These are phyloP conservation scores for Nyctibius grandis DNA, from an alignment of 2,797 vertebrate species.

Conservation along the genomic window DNA sequence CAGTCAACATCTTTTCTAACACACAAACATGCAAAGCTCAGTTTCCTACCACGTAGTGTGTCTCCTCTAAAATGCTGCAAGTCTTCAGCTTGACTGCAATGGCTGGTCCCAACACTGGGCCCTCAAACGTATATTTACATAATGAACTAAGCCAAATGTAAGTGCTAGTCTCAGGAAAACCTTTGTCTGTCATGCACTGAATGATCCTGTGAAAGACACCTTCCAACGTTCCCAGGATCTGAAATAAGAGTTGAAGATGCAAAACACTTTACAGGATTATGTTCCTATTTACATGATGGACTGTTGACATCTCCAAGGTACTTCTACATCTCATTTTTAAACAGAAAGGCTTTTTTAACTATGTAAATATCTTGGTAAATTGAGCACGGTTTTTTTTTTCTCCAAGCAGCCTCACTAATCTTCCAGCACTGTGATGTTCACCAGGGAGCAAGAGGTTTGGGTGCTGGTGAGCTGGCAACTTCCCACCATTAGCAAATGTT, in stretches of 20 bases:
- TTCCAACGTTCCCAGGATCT: not conserved
- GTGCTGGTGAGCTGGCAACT: conserved; percentile 56
- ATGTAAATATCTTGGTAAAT: conserved; percentile 1
- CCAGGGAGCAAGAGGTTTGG: conserved; percentile 45
- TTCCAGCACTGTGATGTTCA: conserved; percentile 22
- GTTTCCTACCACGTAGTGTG: not conserved
- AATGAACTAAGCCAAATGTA: not conserved
- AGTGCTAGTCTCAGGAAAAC: not conserved
- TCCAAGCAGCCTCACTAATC: conserved; percentile 19
- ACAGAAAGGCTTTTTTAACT: not conserved
- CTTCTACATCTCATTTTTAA: not conserved
- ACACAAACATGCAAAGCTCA: not conserved
- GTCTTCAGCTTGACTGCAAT: not conserved
- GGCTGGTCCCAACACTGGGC: not conserved
- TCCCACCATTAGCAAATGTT: conserved; percentile 67
- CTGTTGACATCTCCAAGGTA: not conserved
- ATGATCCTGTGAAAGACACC: not conserved
- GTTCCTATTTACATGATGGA: not conserved
- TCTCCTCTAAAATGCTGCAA: not conserved
- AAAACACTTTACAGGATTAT: not conserved
- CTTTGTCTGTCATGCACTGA: not conserved
- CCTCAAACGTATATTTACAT: not conserved
- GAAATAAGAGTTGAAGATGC: not conserved
- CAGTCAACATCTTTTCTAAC: not conserved
- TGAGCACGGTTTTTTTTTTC: not conserved